Conservation (phyloP, 2,888 invertebrate genomes). For the Limnephilus rhombicus region DNA sequence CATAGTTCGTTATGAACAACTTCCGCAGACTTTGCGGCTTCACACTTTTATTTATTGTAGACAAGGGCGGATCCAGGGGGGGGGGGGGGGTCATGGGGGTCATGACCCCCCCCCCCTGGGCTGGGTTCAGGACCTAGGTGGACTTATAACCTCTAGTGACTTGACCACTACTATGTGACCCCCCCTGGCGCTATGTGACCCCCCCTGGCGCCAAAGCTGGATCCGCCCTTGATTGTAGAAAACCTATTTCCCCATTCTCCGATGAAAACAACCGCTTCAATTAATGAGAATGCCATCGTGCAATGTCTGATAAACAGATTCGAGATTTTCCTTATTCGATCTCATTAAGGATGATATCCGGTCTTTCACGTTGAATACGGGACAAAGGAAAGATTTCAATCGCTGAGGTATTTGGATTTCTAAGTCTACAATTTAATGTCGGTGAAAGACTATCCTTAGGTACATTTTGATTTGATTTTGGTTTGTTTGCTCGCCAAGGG, state of each 20-base stretch:
- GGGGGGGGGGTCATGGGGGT: no score
- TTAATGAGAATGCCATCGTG: not conserved
- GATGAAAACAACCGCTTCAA: not conserved
- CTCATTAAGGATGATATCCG: conserved; percentile 12
- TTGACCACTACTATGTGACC: no score
- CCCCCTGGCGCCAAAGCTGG: no score
- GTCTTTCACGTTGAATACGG: not conserved
- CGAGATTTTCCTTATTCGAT: conserved; percentile 14
- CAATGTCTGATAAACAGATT: not conserved
- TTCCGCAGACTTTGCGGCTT: not conserved
- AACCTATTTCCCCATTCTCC: not conserved
- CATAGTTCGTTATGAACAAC: not conserved
- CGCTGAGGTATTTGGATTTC: not conserved
- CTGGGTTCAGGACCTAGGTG: no score
- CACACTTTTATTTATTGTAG: not conserved
- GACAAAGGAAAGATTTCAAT: not conserved
- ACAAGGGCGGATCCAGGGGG: no score
- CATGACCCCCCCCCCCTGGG: no score
- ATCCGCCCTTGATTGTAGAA: no score
- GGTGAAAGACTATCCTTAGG: not conserved
- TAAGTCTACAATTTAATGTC: not conserved
- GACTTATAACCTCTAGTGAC: no score
- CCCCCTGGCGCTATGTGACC: no score
- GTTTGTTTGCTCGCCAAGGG: not conserved
- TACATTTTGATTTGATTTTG: conserved; percentile 7